Evolutionary conservation across 2,797 vertebrate species (phyloP).

Genomic region (Enteromius treurensis): DNA sequence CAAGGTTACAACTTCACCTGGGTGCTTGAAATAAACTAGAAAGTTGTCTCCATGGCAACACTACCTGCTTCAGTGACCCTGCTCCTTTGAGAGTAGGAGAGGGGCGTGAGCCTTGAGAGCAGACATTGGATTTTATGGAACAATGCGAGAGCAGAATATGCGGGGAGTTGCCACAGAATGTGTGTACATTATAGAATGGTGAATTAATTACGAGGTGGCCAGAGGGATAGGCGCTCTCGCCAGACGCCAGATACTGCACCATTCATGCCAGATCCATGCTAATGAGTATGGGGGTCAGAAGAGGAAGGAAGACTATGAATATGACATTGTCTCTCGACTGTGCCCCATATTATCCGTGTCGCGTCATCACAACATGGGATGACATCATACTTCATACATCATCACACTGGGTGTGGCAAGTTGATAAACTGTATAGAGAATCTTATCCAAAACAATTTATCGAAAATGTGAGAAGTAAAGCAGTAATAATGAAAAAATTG

Average conservation of each 20-base stretch:
- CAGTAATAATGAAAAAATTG: neutral
- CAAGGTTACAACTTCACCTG: constrained; percentile 65
- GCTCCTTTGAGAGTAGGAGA: constrained; percentile 43
- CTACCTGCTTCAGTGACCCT: constrained; percentile 52
- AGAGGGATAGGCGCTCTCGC: constrained; percentile 27
- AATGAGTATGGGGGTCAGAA: constrained; percentile 52
- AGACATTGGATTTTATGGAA: constrained; percentile 25
- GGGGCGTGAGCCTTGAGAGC: constrained; percentile 38
- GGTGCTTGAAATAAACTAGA: constrained; percentile 47
- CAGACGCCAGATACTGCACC: constrained; percentile 53
- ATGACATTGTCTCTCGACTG: constrained; percentile 71
- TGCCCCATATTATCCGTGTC: constrained; percentile 46
- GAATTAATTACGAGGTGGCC: constrained; percentile 47
- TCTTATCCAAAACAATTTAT: neutral
- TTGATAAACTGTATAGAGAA: neutral
- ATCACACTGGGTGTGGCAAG: constrained; percentile 39
- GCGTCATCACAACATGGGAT: constrained; percentile 39
- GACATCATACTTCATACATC: constrained; percentile 59
- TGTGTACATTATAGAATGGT: constrained; percentile 47
- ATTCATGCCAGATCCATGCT: constrained; percentile 54
- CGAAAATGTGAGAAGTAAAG: neutral
- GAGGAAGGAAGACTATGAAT: constrained; percentile 55
- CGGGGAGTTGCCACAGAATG: constrained; percentile 31
- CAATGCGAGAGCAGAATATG: constrained; percentile 10
- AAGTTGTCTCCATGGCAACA: constrained; percentile 57